These are phyloP conservation scores for Gallinago stenura DNA, from an alignment of 2,797 vertebrate genomes.

Conservation along the genomic window DNA sequence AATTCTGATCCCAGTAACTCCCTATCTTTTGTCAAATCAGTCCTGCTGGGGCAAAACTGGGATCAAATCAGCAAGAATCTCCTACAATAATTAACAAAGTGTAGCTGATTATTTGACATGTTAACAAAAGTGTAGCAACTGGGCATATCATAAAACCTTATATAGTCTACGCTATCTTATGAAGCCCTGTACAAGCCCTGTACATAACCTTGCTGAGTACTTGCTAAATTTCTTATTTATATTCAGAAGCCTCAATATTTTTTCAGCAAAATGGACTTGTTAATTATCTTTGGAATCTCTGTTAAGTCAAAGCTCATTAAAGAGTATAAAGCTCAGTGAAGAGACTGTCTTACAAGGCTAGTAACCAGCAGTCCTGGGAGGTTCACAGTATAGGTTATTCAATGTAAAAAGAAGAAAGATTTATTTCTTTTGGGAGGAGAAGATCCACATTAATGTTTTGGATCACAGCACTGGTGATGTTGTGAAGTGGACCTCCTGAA, in stretches of 20 bases:
- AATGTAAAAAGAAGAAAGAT: not conserved
- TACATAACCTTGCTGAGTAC: not conserved
- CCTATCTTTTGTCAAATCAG: not conserved
- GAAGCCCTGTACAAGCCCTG: not conserved
- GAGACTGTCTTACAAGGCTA: not conserved
- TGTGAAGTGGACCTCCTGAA: not conserved
- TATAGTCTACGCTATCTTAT: not conserved
- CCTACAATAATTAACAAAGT: not conserved
- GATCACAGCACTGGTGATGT: not conserved
- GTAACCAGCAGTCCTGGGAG: not conserved
- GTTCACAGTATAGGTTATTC: not conserved
- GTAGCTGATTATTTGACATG: not conserved
- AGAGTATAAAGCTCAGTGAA: not conserved
- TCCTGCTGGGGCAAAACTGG: not conserved
- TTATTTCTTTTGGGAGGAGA: not conserved
- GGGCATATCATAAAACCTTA: not conserved
- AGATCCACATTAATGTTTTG: not conserved
- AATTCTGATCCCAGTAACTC: not conserved
- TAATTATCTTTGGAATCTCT: not conserved
- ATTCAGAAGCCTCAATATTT: not conserved
- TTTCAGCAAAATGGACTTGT: not conserved
- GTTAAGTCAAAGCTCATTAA: not conserved
- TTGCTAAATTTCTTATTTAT: not conserved
- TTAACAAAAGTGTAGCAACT: not conserved
- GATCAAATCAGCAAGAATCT: not conserved